Conservation (phyloP, 2,113 vertebrate genomes). For the Petrocephalus zakoni region DNA sequence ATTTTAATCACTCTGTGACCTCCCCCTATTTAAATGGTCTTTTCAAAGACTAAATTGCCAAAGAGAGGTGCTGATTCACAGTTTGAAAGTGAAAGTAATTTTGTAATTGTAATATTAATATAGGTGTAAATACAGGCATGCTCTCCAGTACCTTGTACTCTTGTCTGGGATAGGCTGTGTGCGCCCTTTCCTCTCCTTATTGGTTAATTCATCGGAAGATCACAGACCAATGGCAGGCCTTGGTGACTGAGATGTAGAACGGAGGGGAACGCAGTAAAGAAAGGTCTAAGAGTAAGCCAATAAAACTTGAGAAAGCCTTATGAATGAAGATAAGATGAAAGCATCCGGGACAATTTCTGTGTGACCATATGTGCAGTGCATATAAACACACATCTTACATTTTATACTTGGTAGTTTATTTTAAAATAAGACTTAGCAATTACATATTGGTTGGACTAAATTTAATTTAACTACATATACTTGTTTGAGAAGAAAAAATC, state of each 20-base stretch:
- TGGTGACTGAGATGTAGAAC: neutral
- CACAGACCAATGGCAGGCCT: neutral
- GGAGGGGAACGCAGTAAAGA: neutral
- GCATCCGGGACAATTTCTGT: neutral
- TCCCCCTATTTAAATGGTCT: neutral
- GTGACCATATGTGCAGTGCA: neutral
- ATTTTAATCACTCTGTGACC: neutral
- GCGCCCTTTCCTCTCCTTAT: neutral
- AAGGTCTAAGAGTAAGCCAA: neutral
- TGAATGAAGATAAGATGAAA: slow-evolving; percentile 7
- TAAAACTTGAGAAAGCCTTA: neutral
- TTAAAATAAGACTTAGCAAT: neutral
- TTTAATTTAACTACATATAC: neutral
- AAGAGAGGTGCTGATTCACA: neutral
- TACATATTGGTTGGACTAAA: neutral
- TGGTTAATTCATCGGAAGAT: neutral
- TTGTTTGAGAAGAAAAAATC: neutral
- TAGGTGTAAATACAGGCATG: neutral
- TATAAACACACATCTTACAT: neutral
- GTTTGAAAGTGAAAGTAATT: neutral
- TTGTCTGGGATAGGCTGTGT: neutral
- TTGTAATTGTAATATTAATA: neutral
- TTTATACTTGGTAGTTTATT: neutral
- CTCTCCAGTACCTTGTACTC: neutral
- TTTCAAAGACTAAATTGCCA: neutral